Percentiles rank a stretch among this genome's conserved stretches.
These are phyloP conservation scores for Phyto melanocephala DNA, from an alignment of 2,888 invertebrate genomes.

Conservation along the genomic window DNA sequence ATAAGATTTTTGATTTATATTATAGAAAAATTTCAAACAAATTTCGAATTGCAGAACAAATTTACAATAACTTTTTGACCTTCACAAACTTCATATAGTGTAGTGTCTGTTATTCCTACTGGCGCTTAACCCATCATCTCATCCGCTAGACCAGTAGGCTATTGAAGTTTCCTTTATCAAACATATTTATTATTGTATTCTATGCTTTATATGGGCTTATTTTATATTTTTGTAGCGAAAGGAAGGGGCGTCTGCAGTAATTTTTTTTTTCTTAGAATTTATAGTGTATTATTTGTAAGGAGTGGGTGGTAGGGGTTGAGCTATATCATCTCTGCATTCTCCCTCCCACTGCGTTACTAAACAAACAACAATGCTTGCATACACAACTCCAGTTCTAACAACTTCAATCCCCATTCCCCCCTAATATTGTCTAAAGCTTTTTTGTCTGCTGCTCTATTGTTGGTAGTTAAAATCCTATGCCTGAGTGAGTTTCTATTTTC, in stretches of 20 bases:
- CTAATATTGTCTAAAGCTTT: background rate
- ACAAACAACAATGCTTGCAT: constrained; percentile 39
- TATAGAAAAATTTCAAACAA: too few relatives aligned
- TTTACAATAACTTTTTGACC: too few relatives aligned
- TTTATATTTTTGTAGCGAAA: constrained; percentile 69
- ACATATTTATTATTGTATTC: constrained; percentile 6
- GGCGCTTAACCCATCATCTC: too few relatives aligned
- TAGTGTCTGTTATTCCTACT: too few relatives aligned
- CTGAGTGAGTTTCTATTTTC: constrained; percentile 40
- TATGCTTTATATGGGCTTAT: constrained; percentile 3
- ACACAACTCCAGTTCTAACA: background rate
- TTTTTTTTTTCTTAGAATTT: constrained; percentile 42
- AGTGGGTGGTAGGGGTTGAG: background rate
- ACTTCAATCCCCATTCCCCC: background rate
- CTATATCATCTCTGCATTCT: background rate
- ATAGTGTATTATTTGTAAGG: background rate
- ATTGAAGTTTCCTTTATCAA: background rate
- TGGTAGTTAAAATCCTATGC: constrained; percentile 58
- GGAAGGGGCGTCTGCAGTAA: constrained; percentile 66
- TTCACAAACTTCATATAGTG: too few relatives aligned
- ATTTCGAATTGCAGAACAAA: too few relatives aligned
- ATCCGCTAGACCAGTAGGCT: background rate
- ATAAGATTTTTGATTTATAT: too few relatives aligned
- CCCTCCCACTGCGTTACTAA: constrained; percentile 1
- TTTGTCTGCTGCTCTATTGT: constrained; percentile 27